A percentile compares a stretch with the other conserved stretches of the same genome.
Evolutionary conservation across 2,113 vertebrate species (phyloP).

Genomic region (Elachura formosa): DNA sequence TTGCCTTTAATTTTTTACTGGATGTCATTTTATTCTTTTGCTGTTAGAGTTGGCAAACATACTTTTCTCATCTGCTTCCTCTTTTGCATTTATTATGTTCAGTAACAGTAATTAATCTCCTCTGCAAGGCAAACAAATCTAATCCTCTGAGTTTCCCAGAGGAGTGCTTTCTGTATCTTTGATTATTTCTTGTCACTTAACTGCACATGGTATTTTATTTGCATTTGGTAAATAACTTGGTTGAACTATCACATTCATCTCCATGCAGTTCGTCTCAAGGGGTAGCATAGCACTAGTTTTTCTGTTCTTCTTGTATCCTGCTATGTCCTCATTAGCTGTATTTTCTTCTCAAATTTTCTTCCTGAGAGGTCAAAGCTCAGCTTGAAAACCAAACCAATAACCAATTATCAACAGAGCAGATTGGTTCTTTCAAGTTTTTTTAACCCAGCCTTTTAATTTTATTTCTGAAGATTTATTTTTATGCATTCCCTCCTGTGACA

Average conservation of each 20-base stretch:
- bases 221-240: not conserved
- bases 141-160: not conserved
- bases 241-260: not conserved
- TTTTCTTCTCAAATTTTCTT: not conserved
- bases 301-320: not conserved
- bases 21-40: not conserved
- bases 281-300: not conserved
- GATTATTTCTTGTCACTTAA: constrained; percentile 16
- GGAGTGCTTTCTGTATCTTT: not conserved
- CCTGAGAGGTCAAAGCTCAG: not conserved
- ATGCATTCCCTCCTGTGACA: not conserved
- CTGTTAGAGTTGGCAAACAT: not conserved
- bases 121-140: constrained; percentile 24
- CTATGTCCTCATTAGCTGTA: not conserved
- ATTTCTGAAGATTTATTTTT: not conserved
- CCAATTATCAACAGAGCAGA: not conserved
- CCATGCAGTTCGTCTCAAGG: not conserved
- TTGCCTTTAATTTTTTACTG: not conserved
- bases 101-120: constrained; percentile 17
- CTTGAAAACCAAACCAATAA: not conserved
- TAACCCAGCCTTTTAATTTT: not conserved
- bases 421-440: not conserved
- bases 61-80: not conserved
- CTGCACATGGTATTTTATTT: not conserved
- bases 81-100: not conserved